A percentile compares a stretch with the other conserved stretches of the same genome.
Evolutionary conservation across 2,888 invertebrate species (phyloP).

Genomic region (Cephus runcator): DNA sequence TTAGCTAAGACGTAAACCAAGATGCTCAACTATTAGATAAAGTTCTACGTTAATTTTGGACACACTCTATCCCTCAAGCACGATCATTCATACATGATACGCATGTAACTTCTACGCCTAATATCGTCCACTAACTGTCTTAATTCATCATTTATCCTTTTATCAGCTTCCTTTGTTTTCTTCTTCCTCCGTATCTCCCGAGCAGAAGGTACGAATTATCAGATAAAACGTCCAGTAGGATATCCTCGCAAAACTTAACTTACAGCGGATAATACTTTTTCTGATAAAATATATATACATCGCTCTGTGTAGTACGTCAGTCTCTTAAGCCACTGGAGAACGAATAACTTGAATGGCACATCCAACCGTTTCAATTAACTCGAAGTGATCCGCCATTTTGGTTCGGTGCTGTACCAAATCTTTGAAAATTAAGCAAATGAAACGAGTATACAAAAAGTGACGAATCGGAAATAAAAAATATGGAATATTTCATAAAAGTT

Average conservation of each 20-base stretch:
- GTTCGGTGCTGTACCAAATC: neutral
- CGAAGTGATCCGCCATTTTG: neutral
- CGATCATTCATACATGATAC: neutral
- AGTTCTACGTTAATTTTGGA: neutral
- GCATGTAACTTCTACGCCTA: neutral
- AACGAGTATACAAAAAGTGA: neutral
- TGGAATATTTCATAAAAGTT: neutral
- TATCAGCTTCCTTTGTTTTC: conserved; percentile 7
- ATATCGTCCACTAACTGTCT: neutral
- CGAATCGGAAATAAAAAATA: neutral
- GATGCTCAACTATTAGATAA: neutral
- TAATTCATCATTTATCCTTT: neutral
- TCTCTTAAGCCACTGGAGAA: conserved; percentile 37
- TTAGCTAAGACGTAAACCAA: neutral
- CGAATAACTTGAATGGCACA: neutral
- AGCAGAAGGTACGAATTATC: conserved; percentile 1
- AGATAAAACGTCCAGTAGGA: conserved; percentile 8
- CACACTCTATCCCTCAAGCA: neutral
- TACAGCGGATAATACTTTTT: conserved; percentile 25
- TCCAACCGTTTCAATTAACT: neutral
- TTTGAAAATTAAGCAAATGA: neutral
- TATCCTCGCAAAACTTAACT: conserved; percentile 4
- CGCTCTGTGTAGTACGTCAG: conserved; percentile 32
- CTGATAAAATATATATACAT: conserved; percentile 45
- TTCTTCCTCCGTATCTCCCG: conserved; percentile 2